These are phyloP conservation scores for Leptinotarsa texana DNA, from an alignment of 1,140 invertebrate genomes.

Conservation along the genomic window DNA sequence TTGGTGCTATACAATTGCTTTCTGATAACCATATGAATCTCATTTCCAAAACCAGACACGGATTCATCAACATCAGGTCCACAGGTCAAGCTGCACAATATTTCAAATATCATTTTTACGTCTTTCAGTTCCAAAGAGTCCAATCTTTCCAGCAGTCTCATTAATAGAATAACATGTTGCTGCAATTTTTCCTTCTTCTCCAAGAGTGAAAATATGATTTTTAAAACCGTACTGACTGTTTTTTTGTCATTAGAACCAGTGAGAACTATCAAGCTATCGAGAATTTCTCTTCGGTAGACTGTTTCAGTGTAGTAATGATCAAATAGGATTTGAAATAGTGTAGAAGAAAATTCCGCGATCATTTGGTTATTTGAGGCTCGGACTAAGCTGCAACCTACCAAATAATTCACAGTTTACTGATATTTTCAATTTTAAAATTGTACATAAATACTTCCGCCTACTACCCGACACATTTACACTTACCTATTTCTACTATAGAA, in stretches of 20 bases:
- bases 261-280: slow-evolving; percentile 44
- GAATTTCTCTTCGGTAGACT: slow-evolving; percentile 44
- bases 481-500: slow-evolving; percentile 54
- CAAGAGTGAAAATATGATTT: slow-evolving; percentile 39
- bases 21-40: slow-evolving; percentile 64
- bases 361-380: slow-evolving; percentile 33
- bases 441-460: neutral
- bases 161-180: slow-evolving; percentile 55
- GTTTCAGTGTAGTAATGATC: slow-evolving; percentile 36
- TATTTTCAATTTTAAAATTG: neutral
- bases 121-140: slow-evolving; percentile 63
- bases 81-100: slow-evolving; percentile 61
- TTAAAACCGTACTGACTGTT: slow-evolving; percentile 38
- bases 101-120: slow-evolving; percentile 59
- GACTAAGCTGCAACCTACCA: slow-evolving; percentile 42
- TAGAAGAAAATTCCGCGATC: slow-evolving; percentile 40
- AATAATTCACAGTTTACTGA: neutral
- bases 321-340: slow-evolving; percentile 43
- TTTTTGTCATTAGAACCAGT: slow-evolving; percentile 40
- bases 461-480: neutral
- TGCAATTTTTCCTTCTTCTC: slow-evolving; percentile 45
- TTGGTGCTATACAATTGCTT: slow-evolving; percentile 65
- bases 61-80: slow-evolving; percentile 54
- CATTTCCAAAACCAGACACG: slow-evolving; percentile 60
- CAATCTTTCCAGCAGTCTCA: slow-evolving; percentile 63